phyloP scores from a whole-genome alignment of 2,888 invertebrate genomes.

The Phengaris alcon region DNA sequence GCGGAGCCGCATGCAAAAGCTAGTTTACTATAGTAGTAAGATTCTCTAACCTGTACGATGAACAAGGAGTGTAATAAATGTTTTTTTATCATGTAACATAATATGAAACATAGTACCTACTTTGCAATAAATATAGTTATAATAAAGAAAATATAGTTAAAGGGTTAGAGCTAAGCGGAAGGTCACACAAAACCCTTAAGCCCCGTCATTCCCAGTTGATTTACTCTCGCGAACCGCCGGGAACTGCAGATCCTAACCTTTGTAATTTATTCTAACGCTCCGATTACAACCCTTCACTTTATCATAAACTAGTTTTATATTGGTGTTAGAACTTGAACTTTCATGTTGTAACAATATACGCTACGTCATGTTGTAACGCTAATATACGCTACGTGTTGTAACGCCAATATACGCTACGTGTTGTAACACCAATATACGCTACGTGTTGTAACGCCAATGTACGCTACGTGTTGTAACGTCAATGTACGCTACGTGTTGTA shows the following conservation, averaged over 20 bases:
- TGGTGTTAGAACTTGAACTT: neutral
- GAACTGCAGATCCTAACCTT: slow-evolving; percentile 33
- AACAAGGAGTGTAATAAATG: neutral
- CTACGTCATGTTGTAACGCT: too few relatives aligned
- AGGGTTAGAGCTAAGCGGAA: slow-evolving; percentile 35
- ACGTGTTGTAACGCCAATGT: too few relatives aligned
- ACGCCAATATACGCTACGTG: too few relatives aligned
- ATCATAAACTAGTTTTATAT: slow-evolving; percentile 19
- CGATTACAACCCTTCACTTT: slow-evolving; percentile 12
- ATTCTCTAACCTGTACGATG: too few relatives aligned
- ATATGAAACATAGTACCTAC: neutral
- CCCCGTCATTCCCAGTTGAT: slow-evolving; percentile 42
- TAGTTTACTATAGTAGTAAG: too few relatives aligned
- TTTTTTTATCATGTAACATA: neutral
- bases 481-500: too few relatives aligned
- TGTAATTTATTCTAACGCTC: slow-evolving; percentile 29
- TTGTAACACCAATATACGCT: too few relatives aligned
- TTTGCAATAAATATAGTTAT: too few relatives aligned
- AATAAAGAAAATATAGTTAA: slow-evolving; percentile 25
- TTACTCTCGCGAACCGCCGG: slow-evolving; percentile 43
- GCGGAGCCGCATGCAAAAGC: too few relatives aligned
- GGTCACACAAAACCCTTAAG: slow-evolving; percentile 37
- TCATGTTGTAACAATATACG: too few relatives aligned
- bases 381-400: too few relatives aligned
- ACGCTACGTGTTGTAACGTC: too few relatives aligned